These are phyloP conservation scores for Amphiprion clarkii DNA, from an alignment of 2,797 vertebrate genomes.

Conservation along the genomic window DNA sequence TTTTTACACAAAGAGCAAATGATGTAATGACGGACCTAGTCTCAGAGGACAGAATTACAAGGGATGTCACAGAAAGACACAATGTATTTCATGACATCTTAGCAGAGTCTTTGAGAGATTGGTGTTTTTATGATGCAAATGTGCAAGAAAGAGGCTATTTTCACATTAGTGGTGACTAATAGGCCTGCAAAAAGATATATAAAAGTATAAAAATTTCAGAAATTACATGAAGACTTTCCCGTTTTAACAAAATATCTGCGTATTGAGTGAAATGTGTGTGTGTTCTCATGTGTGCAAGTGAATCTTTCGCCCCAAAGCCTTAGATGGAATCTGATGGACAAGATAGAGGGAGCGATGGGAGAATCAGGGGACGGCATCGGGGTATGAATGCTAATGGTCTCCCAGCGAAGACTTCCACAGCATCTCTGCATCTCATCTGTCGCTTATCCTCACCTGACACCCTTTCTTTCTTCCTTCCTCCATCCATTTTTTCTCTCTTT, in stretches of 20 bases:
- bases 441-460: constrained; percentile 56
- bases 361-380: constrained; percentile 52
- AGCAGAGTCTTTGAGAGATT: constrained; percentile 21
- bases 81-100: constrained; percentile 26
- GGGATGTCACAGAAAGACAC: constrained; percentile 11
- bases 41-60: constrained; percentile 32
- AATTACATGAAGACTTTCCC: constrained; percentile 6
- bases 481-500: neutral
- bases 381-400: constrained; percentile 77
- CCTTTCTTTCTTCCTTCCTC: neutral
- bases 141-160: constrained; percentile 1
- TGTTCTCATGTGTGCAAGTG: constrained; percentile 17
- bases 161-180: constrained; percentile 3
- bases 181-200: neutral
- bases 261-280: too few species aligned
- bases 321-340: constrained; percentile 70
- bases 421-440: constrained; percentile 55
- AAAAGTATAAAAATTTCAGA: constrained; percentile 2
- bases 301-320: constrained; percentile 53
- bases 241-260: neutral
- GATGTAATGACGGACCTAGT: constrained; percentile 25
- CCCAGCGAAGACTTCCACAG: constrained; percentile 57
- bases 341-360: constrained; percentile 62
- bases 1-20: neutral
- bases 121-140: constrained; percentile 25